Percentiles rank a stretch among this genome's conserved stretches.
Evolutionary conservation across 1,140 invertebrate species (phyloP).

Genomic region (Heliconius eleuchia): DNA sequence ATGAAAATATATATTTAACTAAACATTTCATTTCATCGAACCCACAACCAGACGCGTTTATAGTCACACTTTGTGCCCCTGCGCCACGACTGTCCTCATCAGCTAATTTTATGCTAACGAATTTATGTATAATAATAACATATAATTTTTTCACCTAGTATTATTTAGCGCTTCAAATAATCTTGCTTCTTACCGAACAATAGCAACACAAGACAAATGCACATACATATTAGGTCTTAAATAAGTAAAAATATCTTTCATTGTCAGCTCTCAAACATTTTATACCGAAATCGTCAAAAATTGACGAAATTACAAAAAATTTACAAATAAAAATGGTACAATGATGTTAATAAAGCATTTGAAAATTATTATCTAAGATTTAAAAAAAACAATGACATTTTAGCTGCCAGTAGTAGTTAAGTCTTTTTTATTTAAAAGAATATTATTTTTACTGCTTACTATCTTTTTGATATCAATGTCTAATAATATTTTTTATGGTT

Average conservation of each 20-base stretch:
- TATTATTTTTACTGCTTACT: neutral
- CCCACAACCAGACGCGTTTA: no score
- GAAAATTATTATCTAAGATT: neutral
- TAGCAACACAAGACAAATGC: constrained; percentile 29
- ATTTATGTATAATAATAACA: neutral
- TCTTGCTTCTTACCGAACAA: constrained; percentile 26
- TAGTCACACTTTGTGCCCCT: no score
- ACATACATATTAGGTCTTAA: constrained; percentile 26
- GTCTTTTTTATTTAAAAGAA: neutral
- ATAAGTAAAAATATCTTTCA: constrained; percentile 11
- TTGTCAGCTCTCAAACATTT: constrained; percentile 33
- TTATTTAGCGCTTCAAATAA: neutral
- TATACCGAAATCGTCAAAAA: constrained; percentile 21
- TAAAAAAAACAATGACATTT: neutral
- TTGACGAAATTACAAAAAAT: constrained; percentile 21
- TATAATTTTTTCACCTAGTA: neutral
- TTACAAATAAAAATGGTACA: neutral
- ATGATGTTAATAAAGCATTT: neutral
- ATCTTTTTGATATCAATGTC: no score
- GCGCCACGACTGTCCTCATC: no score
- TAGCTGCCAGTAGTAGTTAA: constrained; percentile 13
- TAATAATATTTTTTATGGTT: no score
- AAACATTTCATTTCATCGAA: no score
- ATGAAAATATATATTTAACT: no score
- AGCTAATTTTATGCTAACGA: neutral